These are phyloP conservation scores for Charanyca ferruginea DNA, from an alignment of 2,888 invertebrate genomes.

Conservation along the genomic window DNA sequence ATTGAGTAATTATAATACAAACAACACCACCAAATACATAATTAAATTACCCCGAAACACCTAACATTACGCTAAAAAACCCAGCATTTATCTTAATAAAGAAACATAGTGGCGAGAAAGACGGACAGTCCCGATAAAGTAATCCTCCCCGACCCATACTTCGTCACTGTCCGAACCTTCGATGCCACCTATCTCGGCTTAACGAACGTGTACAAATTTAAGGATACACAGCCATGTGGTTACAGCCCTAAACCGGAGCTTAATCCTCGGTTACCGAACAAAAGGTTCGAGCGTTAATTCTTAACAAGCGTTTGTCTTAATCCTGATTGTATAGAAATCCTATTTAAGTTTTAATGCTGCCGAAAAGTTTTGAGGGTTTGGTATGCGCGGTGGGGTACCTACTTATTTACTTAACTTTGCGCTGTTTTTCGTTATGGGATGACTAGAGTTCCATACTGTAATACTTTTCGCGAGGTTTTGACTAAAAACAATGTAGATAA, in stretches of 20 bases:
- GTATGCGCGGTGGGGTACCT: constrained; percentile 23
- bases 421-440: constrained; percentile 13
- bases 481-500: too few relatives aligned
- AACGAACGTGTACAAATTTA: constrained; percentile 86
- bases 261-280: constrained; percentile 71
- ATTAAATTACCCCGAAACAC: constrained; percentile 35
- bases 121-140: constrained; percentile 75
- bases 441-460: not conserved
- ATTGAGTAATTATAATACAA: too few relatives aligned
- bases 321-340: constrained; percentile 65
- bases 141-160: constrained; percentile 81
- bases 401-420: constrained; percentile 40
- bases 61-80: constrained; percentile 64
- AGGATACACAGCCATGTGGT: constrained; percentile 76
- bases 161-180: constrained; percentile 85
- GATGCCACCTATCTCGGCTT: constrained; percentile 83
- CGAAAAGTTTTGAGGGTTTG: constrained; percentile 59
- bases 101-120: constrained; percentile 74
- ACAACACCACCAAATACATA: constrained; percentile 20
- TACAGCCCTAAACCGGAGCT: constrained; percentile 70
- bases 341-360: constrained; percentile 63
- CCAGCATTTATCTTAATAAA: constrained; percentile 81
- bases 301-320: constrained; percentile 69
- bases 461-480: not conserved
- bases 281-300: constrained; percentile 67